These are phyloP conservation scores for Knipowitschia caucasica DNA, from an alignment of 2,797 vertebrate genomes.

Conservation along the genomic window DNA sequence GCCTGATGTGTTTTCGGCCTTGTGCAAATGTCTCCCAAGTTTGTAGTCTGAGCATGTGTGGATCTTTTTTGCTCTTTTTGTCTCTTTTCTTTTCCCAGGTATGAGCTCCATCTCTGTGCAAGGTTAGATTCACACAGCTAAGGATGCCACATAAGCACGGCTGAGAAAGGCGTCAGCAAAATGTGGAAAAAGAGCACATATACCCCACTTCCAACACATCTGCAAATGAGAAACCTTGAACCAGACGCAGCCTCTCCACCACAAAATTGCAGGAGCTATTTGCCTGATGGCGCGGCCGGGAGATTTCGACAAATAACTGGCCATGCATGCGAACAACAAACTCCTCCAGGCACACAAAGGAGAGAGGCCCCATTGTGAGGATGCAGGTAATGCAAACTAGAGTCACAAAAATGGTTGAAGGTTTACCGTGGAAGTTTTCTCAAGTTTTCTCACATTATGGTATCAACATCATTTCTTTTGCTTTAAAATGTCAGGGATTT, in stretches of 20 bases:
- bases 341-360: neutral
- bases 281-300: conserved; percentile 29
- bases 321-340: conserved; percentile 14
- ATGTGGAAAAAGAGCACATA: conserved; percentile 48
- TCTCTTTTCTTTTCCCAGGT: conserved; percentile 48
- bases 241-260: conserved; percentile 33
- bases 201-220: conserved; percentile 39
- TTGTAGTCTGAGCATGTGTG: neutral
- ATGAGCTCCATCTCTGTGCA: conserved; percentile 43
- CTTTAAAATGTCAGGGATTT: no score
- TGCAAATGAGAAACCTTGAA: conserved; percentile 60
- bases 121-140: conserved; percentile 36
- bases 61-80: conserved; percentile 25
- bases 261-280: conserved; percentile 21
- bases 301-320: conserved; percentile 27
- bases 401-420: neutral
- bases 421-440: neutral
- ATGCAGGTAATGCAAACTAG: neutral
- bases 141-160: conserved; percentile 57
- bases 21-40: conserved; percentile 20
- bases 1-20: conserved; percentile 4
- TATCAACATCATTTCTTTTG: no score
- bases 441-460: no score
- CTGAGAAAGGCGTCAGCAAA: conserved; percentile 59
- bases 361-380: neutral